Percentiles rank a stretch among this genome's conserved stretches.
Evolutionary conservation across 1,140 invertebrate genomes (phyloP).

Genomic region (Neomicropteryx cornuta): DNA sequence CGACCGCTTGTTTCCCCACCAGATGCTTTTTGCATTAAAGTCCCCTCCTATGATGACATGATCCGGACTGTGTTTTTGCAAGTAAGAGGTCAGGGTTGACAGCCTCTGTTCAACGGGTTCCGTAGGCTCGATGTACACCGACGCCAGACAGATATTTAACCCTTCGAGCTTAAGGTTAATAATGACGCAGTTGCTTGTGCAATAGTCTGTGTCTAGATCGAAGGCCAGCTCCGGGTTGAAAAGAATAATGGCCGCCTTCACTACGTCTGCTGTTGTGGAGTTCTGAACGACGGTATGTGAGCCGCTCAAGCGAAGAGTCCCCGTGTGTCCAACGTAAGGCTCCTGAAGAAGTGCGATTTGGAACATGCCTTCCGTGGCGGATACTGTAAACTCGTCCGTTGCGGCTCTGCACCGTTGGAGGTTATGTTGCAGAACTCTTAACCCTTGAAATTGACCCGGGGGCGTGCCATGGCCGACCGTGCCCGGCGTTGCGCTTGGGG

Average conservation of each 20-base stretch:
- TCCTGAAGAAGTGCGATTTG: conserved; percentile 15
- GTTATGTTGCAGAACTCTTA: conserved; percentile 14
- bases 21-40: background rate
- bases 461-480: background rate
- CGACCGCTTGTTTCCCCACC: background rate
- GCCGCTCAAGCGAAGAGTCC: conserved; percentile 7
- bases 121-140: background rate
- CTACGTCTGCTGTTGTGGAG: conserved; percentile 3
- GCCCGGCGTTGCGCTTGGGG: background rate
- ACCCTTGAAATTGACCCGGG: background rate
- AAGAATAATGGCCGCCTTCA: conserved; percentile 1
- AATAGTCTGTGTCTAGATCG: background rate
- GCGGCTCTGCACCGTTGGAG: conserved; percentile 12
- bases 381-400: conserved; percentile 10
- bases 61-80: background rate
- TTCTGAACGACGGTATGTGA: conserved; percentile 16
- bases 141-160: background rate
- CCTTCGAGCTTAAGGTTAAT: background rate
- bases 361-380: background rate
- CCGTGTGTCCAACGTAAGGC: conserved; percentile 13
- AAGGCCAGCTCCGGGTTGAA: background rate
- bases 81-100: background rate
- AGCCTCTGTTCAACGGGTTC: background rate
- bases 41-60: conserved; percentile 1
- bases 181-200: background rate